Percentiles rank a stretch among this genome's conserved stretches.
Evolutionary conservation across 2,797 vertebrate genomes (phyloP).

Genomic region (Chrysocyon brachyurus): DNA sequence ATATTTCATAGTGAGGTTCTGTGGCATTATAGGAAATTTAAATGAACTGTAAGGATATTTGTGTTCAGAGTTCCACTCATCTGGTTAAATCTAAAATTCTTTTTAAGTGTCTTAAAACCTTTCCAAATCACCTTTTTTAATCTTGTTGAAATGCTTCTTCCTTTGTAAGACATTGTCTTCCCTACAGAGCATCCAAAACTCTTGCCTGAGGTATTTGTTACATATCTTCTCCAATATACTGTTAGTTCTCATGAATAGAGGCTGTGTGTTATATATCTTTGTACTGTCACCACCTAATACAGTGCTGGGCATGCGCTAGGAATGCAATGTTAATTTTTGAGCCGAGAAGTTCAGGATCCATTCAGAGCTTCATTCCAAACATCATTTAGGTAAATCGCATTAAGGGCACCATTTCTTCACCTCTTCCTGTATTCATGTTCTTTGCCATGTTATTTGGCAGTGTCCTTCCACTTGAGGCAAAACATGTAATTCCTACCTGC

Average conservation of each 20-base stretch:
- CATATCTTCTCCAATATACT: background rate
- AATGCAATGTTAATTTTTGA: background rate
- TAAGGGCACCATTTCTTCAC: background rate
- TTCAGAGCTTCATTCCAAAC: background rate
- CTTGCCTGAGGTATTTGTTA: background rate
- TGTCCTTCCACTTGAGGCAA: background rate
- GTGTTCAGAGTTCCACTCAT: background rate
- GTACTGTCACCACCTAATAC: background rate
- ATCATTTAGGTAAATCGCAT: background rate
- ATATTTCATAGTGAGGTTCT: no score
- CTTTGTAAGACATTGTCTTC: background rate
- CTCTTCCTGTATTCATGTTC: background rate
- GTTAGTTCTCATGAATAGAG: background rate
- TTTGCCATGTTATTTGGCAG: background rate
- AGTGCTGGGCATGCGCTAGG: background rate
- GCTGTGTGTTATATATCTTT: background rate
- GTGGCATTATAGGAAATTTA: no score
- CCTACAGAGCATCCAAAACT: background rate
- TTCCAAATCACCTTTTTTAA: background rate
- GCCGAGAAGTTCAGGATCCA: background rate
- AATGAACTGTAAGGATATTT: no score
- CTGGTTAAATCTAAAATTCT: background rate
- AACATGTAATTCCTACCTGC: background rate
- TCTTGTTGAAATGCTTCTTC: background rate
- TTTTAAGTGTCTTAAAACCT: background rate